phyloP scores from a whole-genome alignment of 2,113 vertebrate genomes.

The Craseonycteris thonglongyai region DNA sequence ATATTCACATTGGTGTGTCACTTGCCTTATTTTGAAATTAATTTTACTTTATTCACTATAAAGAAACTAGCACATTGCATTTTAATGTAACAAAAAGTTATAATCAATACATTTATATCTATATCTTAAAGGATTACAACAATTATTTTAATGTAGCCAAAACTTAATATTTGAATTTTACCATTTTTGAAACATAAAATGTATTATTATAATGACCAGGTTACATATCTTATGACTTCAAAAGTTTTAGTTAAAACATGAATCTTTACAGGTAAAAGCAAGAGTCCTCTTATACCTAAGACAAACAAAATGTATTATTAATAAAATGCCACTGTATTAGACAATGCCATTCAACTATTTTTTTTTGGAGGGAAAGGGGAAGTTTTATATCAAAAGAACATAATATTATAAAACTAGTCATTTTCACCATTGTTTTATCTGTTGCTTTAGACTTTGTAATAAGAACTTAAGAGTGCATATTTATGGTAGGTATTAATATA shows the following conservation, averaged over 20 bases:
- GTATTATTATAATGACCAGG: neutral
- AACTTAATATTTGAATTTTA: slow-evolving; percentile 31
- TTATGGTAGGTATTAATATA: neutral
- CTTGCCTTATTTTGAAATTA: neutral
- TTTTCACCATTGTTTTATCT: neutral
- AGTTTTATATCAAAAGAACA: neutral
- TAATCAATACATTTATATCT: neutral
- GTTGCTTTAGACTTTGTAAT: neutral
- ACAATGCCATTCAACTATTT: neutral
- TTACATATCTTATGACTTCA: neutral
- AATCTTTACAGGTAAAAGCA: neutral
- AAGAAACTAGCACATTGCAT: neutral
- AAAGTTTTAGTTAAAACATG: neutral
- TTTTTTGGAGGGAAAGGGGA: neutral
- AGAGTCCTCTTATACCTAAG: neutral
- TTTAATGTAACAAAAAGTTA: neutral
- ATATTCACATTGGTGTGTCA: neutral
- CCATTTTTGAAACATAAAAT: slow-evolving; percentile 52
- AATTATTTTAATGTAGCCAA: neutral
- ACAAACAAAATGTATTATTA: neutral
- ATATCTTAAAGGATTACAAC: neutral
- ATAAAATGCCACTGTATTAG: neutral
- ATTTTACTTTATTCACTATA: slow-evolving; percentile 31
- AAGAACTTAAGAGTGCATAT: neutral
- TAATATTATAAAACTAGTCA: neutral